Base-by-base conservation (phyloP, 2,888 invertebrate species). In the Salpingus planirostris region DNA sequence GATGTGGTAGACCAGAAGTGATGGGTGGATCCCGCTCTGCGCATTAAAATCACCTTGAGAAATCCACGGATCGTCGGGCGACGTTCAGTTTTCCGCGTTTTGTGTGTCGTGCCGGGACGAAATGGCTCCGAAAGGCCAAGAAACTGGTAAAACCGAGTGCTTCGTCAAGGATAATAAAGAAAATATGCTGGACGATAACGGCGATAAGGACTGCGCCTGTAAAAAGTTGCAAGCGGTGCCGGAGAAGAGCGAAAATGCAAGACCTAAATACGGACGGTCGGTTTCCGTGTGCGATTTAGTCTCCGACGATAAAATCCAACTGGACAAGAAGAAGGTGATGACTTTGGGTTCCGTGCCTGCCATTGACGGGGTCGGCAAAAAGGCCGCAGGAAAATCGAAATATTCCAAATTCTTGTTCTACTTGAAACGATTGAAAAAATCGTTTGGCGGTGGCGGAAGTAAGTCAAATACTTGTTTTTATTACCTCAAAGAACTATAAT, bases 371-470 rank as follows among this genome's bases (percentile, higher is more conserved):
- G 12, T 25, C 5, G 38, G 33, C 7, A 40, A 37, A 21, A 30
- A 18, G 5, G 18, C 18, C 18, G 18, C 18, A 5, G 18, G 28
- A 30, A 12, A 14, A 21, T 11, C 21, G 11, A 43, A 49, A 2
- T 54, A 52, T 30, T 43, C 49, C 14, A 50, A 42, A 36, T 33
- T 59, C 34, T 34, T 51, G 36, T 46, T 47, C 32, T 55, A 52
- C 36, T 58, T 57, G 52, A 58, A 47, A 47, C 52, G 47, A 39
- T 44, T 59, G 31, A 51, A 55, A 31, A 52, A 45, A 35, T 52
- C 55, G 11, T 29, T 56, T 13, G 51, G 42, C 35, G 49, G 51
- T 44, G 46, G 31, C 4, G 39, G 39, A 34, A 35, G 38, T 38
- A 30, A 31, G 38, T 36, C 7, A n/a, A n/a, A n/a, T n/a, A n/a